Percentiles rank a stretch among this genome's conserved stretches.
Evolutionary conservation across 2,797 vertebrate genomes (phyloP).

Genomic region (Cirrhinus molitorella): DNA sequence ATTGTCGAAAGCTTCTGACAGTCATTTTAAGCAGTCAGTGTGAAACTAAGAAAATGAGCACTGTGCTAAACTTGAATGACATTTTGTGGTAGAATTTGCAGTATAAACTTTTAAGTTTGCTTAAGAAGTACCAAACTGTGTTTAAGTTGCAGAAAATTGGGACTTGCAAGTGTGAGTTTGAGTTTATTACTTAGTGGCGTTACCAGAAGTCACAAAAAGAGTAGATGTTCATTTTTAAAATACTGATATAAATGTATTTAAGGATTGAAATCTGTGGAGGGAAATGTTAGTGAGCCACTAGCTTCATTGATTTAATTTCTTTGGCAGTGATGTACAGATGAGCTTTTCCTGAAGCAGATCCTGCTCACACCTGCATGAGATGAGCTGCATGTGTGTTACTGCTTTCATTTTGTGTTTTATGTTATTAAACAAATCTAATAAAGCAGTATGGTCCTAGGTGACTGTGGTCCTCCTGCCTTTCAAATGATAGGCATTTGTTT

Average conservation of each 20-base stretch:
- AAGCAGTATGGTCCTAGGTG: not conserved
- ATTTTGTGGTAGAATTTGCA: not conserved
- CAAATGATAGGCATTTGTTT: not conserved
- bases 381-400: constrained; percentile 51
- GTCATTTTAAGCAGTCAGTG: not conserved
- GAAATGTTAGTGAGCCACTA: not conserved
- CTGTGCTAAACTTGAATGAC: no score
- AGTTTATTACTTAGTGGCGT: not conserved
- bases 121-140: not conserved
- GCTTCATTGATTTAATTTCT: constrained; percentile 40
- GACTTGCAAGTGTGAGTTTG: not conserved
- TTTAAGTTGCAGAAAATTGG: not conserved
- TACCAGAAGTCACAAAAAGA: not conserved
- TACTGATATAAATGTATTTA: not conserved
- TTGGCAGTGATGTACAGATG: not conserved
- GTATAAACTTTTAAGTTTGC: not conserved
- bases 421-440: not conserved
- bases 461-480: not conserved
- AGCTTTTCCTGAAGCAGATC: constrained; percentile 18
- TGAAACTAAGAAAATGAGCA: not conserved
- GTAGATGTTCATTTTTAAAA: not conserved
- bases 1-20: not conserved
- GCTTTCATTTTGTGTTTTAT: constrained; percentile 5
- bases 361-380: constrained; percentile 47
- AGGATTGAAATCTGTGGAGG: not conserved